Evolutionary conservation across 2,888 invertebrate genomes (phyloP).

Genomic region (Acanthosoma haemorrhoidale): DNA sequence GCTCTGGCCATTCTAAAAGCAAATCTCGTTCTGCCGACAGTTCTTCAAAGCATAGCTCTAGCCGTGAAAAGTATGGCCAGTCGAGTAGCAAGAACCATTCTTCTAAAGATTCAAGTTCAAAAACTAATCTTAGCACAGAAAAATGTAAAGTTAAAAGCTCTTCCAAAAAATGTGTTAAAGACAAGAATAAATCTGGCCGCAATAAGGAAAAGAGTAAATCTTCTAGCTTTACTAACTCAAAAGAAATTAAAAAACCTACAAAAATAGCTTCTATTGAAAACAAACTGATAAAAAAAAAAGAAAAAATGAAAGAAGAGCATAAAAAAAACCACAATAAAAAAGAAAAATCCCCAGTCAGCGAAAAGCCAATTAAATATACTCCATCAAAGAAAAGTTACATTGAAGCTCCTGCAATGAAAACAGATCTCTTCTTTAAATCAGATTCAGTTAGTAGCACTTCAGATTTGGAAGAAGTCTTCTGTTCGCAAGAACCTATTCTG

Average conservation of each 20-base stretch:
- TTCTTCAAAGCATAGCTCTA: neutral
- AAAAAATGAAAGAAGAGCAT: neutral
- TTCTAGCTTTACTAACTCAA: neutral
- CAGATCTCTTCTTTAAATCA: neutral
- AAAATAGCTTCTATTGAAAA: neutral
- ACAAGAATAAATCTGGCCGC: neutral
- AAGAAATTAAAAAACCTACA: neutral
- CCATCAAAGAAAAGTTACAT: neutral
- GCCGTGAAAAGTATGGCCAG: neutral
- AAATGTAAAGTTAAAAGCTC: neutral
- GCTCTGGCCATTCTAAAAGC: neutral
- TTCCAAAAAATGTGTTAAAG: neutral
- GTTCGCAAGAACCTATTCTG: slow-evolving; percentile 1
- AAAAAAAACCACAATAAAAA: neutral
- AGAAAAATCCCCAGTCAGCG: neutral
- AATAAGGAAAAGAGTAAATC: neutral
- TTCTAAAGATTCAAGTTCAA: neutral
- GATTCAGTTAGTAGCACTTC: neutral
- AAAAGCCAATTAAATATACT: neutral
- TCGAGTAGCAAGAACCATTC: neutral
- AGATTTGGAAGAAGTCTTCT: slow-evolving; percentile 18
- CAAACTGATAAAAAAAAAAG: neutral
- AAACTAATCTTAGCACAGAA: neutral
- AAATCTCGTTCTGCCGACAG: neutral
- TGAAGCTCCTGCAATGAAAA: neutral